Percentiles rank a stretch among this genome's conserved stretches.
These are phyloP conservation scores for Phymanthus crucifer DNA, from an alignment of 92 coral and sea anemone species.

Conservation along the genomic window DNA sequence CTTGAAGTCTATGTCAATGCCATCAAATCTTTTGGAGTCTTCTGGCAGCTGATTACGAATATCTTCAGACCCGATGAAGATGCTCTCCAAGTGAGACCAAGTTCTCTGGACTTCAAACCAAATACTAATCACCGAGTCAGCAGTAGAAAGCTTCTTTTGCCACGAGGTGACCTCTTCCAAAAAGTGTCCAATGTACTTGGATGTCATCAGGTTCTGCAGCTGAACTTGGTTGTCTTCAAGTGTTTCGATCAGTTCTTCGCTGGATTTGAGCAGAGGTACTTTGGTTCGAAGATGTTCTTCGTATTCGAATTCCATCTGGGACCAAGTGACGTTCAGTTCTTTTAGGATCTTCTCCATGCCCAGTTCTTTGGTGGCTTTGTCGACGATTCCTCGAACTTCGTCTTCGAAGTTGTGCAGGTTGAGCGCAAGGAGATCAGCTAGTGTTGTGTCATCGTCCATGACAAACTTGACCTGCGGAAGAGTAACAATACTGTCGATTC, in stretches of 20 bases:
- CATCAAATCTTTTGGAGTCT: constrained; percentile 97
- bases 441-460: constrained; percentile 94
- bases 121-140: constrained; percentile 94
- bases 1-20: constrained; percentile 94
- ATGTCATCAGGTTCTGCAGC: constrained; percentile 97
- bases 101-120: constrained; percentile 99
- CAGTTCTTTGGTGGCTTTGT: constrained; percentile 98
- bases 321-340: constrained; percentile 96
- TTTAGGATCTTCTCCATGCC: constrained; percentile 97
- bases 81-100: constrained; percentile 98
- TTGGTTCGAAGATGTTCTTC: constrained; percentile 83
- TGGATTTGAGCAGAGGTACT: constrained; percentile 86
- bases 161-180: constrained; percentile 96
- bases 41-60: constrained; percentile 96
- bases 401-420: constrained; percentile 98
- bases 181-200: constrained; percentile 98
- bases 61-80: constrained; percentile 98
- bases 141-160: constrained; percentile 96
- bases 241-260: constrained; percentile 96
- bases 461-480: constrained; percentile 85
- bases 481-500: neutral
- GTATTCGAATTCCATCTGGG: constrained; percentile 98
- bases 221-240: constrained; percentile 99
- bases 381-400: constrained; percentile 97
- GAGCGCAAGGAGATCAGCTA: constrained; percentile 92